Evolutionary conservation across 2,113 vertebrate genomes (phyloP).

Genomic region (Corvus moneduloides): DNA sequence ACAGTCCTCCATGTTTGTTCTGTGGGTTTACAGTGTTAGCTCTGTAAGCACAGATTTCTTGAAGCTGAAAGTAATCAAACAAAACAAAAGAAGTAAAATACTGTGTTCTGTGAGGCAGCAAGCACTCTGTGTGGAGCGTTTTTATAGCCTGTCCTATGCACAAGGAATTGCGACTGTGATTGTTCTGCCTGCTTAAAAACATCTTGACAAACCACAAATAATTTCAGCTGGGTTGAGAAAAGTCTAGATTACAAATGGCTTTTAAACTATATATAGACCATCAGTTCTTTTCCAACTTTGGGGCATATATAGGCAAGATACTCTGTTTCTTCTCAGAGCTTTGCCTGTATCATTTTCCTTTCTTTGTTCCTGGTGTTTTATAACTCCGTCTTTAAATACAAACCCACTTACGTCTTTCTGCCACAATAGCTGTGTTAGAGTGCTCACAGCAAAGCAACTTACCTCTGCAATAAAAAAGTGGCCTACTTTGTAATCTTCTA

Average conservation of each 20-base stretch:
- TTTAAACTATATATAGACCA: not conserved
- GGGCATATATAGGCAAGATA: not conserved
- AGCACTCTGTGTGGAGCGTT: not conserved
- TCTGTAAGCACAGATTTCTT: not conserved
- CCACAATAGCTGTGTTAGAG: not conserved
- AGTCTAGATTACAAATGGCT: not conserved
- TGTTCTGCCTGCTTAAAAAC: conserved; percentile 8
- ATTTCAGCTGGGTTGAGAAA: not conserved
- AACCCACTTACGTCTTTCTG: not conserved
- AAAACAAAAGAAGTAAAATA: conserved; percentile 3
- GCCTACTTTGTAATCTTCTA: not conserved
- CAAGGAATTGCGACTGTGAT: not conserved
- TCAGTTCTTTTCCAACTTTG: not conserved
- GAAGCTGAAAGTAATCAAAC: conserved; percentile 24
- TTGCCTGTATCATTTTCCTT: not conserved
- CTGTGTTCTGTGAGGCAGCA: not conserved
- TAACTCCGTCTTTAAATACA: not conserved
- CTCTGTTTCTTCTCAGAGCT: not conserved
- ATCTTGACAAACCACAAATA: not conserved
- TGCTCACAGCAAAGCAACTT: not conserved
- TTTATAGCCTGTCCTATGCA: not conserved
- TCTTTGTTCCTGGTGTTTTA: not conserved
- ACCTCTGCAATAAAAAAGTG: not conserved
- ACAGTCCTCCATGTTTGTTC: not conserved
- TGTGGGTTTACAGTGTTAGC: not conserved